phyloP scores from a whole-genome alignment of 1,140 invertebrate species.

The Popillia japonica region DNA sequence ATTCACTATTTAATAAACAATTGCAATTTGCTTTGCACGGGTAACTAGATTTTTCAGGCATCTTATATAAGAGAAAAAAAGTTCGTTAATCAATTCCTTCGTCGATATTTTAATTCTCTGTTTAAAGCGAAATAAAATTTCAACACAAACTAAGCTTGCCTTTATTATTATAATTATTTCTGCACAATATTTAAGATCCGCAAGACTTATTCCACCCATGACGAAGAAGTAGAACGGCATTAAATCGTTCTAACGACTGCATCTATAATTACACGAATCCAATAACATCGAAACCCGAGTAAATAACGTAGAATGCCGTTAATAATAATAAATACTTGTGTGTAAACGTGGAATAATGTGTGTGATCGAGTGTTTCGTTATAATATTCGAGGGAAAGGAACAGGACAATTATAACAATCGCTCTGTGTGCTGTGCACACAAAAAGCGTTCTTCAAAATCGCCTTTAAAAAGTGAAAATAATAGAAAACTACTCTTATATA shows the following conservation, averaged over 20 bases:
- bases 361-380: background rate
- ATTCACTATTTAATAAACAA: too few species aligned
- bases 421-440: background rate
- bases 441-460: slow-evolving; percentile 48
- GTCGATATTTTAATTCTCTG: too few species aligned
- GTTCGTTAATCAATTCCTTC: too few species aligned
- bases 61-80: too few species aligned
- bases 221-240: background rate
- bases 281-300: background rate
- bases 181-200: too few species aligned
- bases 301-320: background rate
- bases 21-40: too few species aligned
- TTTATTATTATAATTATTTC: too few species aligned
- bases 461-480: slow-evolving; percentile 60
- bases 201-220: too few species aligned
- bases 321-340: background rate
- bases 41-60: too few species aligned
- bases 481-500: slow-evolving; percentile 60
- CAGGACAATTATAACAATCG: slow-evolving; percentile 26
- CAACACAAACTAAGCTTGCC: too few species aligned
- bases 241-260: background rate
- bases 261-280: background rate
- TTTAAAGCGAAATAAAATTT: too few species aligned
- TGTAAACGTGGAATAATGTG: too few species aligned
- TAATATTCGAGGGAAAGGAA: slow-evolving; percentile 20